Evolutionary conservation across 2,888 invertebrate genomes (phyloP), one percentile per base, ranked within the genome.

Genomic region (Eudemis profundana): DNA sequence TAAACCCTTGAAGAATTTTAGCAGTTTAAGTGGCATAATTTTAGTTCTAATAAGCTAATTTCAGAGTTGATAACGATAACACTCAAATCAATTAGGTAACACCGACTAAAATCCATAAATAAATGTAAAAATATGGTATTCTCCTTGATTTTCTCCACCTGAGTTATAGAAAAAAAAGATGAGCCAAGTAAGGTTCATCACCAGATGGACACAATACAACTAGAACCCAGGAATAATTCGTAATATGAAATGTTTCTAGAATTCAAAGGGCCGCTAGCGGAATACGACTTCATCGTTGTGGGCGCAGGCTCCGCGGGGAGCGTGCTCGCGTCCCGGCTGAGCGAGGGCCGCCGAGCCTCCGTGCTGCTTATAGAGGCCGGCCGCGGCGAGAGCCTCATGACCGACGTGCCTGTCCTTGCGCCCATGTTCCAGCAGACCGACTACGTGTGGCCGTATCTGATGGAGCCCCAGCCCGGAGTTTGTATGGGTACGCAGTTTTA

Each of bases 261-360:
- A 47, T 86, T 88, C 69, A 83, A 82, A 72, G 86, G 86, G 4
- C 90, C 90, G 1, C 61, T 89, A 60, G 77, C 78, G 0, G 85
- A 86, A 64, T 90, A 90, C 74, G 90, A 90, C 72, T 93, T 93
- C 72, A 89, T 93, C 33, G 79, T 93, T 10, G 83, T 94, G 0
- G 94, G 94, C 0, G 93, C 93, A 0, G 94, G 94, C 0, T 90
- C 93, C 1, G 93, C 93, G 0, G 94, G 91, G 1, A 89, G 92
- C 66, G 93, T 92, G 8, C 76, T 93, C n/a, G 93, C 93, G 2
- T 83, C 93, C 4, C 82, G 93, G 3, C 82, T 93, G 5, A 90
- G 92, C 36, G 89, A 92, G 72, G 84, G 85, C n/a, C 74, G 78
- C 0, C 81, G 86, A 51, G 90, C 89, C 27, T 86, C 90, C 0